Evolutionary conservation across 1,140 invertebrate species (phyloP).

Genomic region (Hydropsyche tenuis): DNA sequence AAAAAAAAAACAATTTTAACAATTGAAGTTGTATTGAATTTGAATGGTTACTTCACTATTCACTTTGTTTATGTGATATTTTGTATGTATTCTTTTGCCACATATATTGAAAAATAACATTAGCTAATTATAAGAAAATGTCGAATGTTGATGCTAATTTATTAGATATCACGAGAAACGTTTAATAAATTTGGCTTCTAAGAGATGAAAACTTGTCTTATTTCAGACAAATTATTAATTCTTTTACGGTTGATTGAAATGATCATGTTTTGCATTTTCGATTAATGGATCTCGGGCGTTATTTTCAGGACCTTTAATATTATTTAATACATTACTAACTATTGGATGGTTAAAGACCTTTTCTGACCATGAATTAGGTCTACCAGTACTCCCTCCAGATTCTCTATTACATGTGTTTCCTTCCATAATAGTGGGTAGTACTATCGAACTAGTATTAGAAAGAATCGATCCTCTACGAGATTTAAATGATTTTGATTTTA

Average conservation of each 20-base stretch:
- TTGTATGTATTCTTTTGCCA: constrained; percentile 42
- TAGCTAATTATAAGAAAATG: constrained; percentile 28
- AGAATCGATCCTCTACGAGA: constrained; percentile 54
- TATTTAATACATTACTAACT: constrained; percentile 36
- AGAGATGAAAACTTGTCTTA: background rate
- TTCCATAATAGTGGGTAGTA: constrained; percentile 45
- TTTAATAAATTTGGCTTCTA: constrained; percentile 47
- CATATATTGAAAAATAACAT: constrained; percentile 18
- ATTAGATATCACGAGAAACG: constrained; percentile 44
- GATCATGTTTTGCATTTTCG: background rate
- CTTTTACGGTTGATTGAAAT: background rate
- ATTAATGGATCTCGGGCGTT: constrained; percentile 10
- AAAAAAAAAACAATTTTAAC: constrained; percentile 1
- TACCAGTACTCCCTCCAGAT: constrained; percentile 27
- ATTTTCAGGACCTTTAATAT: background rate
- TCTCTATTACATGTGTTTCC: constrained; percentile 35
- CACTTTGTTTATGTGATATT: constrained; percentile 43
- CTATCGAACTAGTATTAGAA: constrained; percentile 42
- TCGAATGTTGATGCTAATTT: constrained; percentile 45
- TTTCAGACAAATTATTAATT: background rate
- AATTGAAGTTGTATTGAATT: constrained; percentile 9
- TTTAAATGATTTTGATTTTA: constrained; percentile 54
- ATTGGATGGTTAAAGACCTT: constrained; percentile 41
- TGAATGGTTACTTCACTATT: constrained; percentile 35
- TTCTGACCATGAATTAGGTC: constrained; percentile 41